Base-by-base conservation (phyloP, 2,113 vertebrate species). In the Hepsetus odoe region DNA sequence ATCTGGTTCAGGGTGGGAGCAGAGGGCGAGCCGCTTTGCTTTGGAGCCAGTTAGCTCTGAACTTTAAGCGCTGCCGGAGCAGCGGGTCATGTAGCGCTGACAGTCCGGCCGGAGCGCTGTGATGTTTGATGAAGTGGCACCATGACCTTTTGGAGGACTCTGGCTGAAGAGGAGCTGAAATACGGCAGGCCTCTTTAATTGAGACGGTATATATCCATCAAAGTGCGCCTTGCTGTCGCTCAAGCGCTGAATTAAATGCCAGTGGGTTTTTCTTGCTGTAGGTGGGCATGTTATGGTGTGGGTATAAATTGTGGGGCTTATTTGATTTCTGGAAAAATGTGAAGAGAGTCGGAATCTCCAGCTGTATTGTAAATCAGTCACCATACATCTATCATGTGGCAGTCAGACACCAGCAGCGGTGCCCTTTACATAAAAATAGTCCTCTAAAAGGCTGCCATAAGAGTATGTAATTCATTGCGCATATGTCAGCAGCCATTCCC, bases 51-150 rank as follows among this genome's bases (percentile, higher is more conserved):
- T 80, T 86, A 87, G 83, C 59, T 49, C 79, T 88, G 89, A 91
- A 91, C 90, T 92, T 92, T 92, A 91, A 85, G 88, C 87, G 80
- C 86, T 71, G 85, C 80, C 81, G 13, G 79, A 87, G 85, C 83
- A 26, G 64, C 46, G 82, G 73, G 74, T 88, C 62, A 7, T 67
- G 80, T 85, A 83, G 86, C 78, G 85, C 46, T 49, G 46, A 49
- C 46, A 6, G 16, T 49, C 46, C 46, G 46, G 46, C 46, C 18
- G 46, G 46, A 12, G 16, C 16, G 46, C 88, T 85, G 85, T 88
- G 88, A 89, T 90, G 90, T 92, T 91, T 92, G 90, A 92, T 93
- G 88, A 91, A 92, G 90, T 88, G 90, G 85, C 89, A 82, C 44
- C 53, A 68, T 91, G 90, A 93, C 92, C 92, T 93, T 93, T 91